Percentiles rank a stretch among this genome's conserved stretches.
Conservation (phyloP, 2,888 invertebrate genomes). For the Electrophaes corylata region DNA sequence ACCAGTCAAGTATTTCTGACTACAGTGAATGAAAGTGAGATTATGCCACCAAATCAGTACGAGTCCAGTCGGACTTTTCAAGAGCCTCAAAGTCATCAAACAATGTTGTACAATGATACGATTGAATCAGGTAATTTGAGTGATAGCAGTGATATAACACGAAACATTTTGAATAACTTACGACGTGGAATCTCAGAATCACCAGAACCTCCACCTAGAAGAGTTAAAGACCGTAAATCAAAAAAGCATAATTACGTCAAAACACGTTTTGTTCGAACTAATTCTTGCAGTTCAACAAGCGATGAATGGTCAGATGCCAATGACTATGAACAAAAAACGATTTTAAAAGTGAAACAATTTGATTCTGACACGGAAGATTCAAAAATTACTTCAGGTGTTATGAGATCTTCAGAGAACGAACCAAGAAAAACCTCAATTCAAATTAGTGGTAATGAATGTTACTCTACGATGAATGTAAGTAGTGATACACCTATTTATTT, state of each 20-base stretch:
- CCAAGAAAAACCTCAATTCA: constrained; percentile 88
- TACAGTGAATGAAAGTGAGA: constrained; percentile 63
- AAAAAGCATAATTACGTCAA: constrained; percentile 81
- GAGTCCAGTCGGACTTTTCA: constrained; percentile 36
- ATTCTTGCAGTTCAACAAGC: constrained; percentile 77
- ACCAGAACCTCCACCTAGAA: constrained; percentile 78
- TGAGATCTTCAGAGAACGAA: constrained; percentile 64
- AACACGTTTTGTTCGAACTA: constrained; percentile 76
- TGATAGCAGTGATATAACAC: constrained; percentile 76
- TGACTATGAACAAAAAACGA: constrained; percentile 76
- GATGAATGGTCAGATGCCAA: constrained; percentile 81
- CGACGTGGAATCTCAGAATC: constrained; percentile 74
- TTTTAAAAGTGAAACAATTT: constrained; percentile 74
- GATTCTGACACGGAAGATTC: constrained; percentile 77
- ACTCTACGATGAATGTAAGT: constrained; percentile 89
- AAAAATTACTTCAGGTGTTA: constrained; percentile 49
- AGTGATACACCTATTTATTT: constrained; percentile 88
- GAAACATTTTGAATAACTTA: constrained; percentile 68
- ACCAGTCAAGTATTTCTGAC: constrained; percentile 86
- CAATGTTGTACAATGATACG: constrained; percentile 44
- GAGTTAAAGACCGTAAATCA: constrained; percentile 68
- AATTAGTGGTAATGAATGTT: constrained; percentile 90
- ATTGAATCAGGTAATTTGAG: constrained; percentile 69
- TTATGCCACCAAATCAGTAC: constrained; percentile 44
- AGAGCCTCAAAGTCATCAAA: constrained; percentile 27